Evolutionary conservation across 1,140 invertebrate genomes (phyloP).

Genomic region (Chionoecetes opilio): DNA sequence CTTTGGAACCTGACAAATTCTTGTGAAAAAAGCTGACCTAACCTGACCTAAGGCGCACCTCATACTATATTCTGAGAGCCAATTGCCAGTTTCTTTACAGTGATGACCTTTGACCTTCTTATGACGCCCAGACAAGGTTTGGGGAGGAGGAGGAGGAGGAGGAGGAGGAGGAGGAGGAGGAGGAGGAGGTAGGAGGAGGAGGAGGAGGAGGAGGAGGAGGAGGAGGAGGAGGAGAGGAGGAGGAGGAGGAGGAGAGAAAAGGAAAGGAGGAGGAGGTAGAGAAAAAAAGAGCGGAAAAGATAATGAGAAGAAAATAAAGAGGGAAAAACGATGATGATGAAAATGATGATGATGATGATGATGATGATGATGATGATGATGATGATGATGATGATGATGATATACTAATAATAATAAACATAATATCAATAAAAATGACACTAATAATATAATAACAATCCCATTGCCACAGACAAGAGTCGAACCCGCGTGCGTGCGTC

Average conservation of each 20-base stretch:
- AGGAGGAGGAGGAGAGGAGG: background rate
- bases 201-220: conserved; percentile 14
- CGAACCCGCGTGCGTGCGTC: too few relatives aligned
- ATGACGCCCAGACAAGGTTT: background rate
- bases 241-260: background rate
- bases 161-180: background rate
- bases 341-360: too few relatives aligned
- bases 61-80: background rate
- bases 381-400: too few relatives aligned
- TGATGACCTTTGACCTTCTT: background rate
- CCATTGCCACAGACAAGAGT: too few relatives aligned
- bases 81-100: background rate
- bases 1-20: too few relatives aligned
- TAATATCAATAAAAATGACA: too few relatives aligned
- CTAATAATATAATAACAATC: too few relatives aligned
- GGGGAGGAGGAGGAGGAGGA: background rate
- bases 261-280: background rate
- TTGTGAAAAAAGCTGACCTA: too few relatives aligned
- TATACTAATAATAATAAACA: too few relatives aligned
- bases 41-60: too few relatives aligned
- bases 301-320: background rate
- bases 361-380: too few relatives aligned
- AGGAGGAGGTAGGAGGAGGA: background rate
- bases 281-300: background rate
- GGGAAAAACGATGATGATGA: background rate